Percentiles rank a stretch among this genome's conserved stretches.
Evolutionary conservation across 2,797 vertebrate species (phyloP).

Genomic region (Notamacropus eugenii): DNA sequence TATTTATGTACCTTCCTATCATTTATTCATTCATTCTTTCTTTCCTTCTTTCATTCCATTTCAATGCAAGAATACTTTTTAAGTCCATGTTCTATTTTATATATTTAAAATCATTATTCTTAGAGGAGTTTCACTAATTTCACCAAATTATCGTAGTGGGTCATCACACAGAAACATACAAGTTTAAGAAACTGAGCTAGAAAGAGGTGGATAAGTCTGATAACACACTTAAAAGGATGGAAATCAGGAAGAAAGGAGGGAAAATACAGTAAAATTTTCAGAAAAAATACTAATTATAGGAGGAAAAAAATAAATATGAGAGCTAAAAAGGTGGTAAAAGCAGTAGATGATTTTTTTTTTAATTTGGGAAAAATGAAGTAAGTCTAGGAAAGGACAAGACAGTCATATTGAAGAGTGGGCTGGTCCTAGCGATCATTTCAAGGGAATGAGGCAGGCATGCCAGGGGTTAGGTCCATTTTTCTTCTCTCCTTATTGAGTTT

Average conservation of each 20-base stretch:
- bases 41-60: not conserved
- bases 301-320: not conserved
- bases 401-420: not conserved
- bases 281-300: too few relatives aligned
- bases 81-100: not conserved
- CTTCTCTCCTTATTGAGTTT: not conserved
- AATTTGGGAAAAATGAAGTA: not conserved
- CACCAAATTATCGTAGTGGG: not conserved
- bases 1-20: not conserved
- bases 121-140: not conserved
- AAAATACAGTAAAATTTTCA: too few relatives aligned
- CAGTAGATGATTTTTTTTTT: not conserved
- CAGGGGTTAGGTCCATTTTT: not conserved
- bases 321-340: not conserved
- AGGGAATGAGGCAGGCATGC: not conserved
- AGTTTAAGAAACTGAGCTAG: too few relatives aligned
- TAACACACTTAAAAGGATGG: too few relatives aligned
- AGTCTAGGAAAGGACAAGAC: not conserved
- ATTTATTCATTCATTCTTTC: too few relatives aligned
- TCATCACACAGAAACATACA: not conserved
- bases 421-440: constrained; percentile 6
- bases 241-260: too few relatives aligned
- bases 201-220: too few relatives aligned
- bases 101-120: not conserved
- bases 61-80: not conserved